Evolutionary conservation across 2,797 vertebrate genomes (phyloP), one percentile per base, ranked within the genome.

Genomic region (Gorsachius magnificus): DNA sequence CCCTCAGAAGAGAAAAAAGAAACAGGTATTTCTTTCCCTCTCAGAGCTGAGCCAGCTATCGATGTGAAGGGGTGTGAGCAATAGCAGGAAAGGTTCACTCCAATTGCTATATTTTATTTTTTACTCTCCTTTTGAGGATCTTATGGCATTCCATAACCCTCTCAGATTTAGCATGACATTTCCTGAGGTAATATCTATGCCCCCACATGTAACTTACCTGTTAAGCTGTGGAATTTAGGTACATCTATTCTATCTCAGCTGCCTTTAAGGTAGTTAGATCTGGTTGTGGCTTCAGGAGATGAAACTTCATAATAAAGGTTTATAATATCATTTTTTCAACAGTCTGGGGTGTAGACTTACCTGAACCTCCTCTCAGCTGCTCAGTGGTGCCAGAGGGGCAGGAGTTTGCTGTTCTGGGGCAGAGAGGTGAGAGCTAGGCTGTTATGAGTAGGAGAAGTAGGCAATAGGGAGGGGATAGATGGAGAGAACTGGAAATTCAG

Each of bases 141-240:
- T 61, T 15, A 5, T 4, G 4, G 17, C n/a, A 22, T 8, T 83
- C 17, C 64, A 1, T 68, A 57, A 33, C 9, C 21, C 57, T 84
- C 28, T 84, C 33, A 79, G 60, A 72, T 66, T 46, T 79, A 54
- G 22, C 8, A 4, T 11, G 35, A 6, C 0, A 0, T 38, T 83
- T 43, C 12, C 28, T 70, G 20, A 56, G 22, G 61, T 58, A 48
- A 1, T 48, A 17, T 29, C 13, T 69, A 9, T 64, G 56, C 45
- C 13, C 9, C 29, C 2, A 19, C 7, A 1, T 58, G 35, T 51
- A 65, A 58, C 1, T 66, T 46, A 9, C 0, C 12, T 60, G 22
- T 38, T 85, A 31, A 11, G 2, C 15, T 57, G 33, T 50, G 33
- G 26, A 61, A n/a, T 66, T 88, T 43, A 61, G 56, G 18, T 70